These are phyloP conservation scores for Caerostris extrusa DNA, from an alignment of 1,140 invertebrate species.

Conservation along the genomic window DNA sequence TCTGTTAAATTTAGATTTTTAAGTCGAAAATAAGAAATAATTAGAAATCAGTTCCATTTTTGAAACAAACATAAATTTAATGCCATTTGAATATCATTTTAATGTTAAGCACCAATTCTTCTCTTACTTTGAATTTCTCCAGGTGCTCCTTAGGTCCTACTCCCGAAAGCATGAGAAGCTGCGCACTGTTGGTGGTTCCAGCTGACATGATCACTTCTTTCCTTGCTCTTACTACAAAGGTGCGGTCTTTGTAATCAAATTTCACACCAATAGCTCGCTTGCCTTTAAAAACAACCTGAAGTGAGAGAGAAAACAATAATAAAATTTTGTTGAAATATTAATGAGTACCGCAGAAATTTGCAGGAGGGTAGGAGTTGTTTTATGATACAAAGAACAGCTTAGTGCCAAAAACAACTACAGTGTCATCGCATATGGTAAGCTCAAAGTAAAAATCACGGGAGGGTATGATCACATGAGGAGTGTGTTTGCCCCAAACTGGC, in stretches of 20 bases:
- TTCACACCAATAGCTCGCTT: not conserved
- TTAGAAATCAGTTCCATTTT: not conserved
- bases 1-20: too few species aligned
- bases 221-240: not conserved
- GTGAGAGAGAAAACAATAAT: too few species aligned
- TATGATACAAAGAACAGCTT: too few species aligned
- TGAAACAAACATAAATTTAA: not conserved
- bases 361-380: too few species aligned
- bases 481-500: too few species aligned
- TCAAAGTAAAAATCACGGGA: too few species aligned
- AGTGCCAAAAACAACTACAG: too few species aligned
- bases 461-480: too few species aligned
- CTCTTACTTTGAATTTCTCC: not conserved
- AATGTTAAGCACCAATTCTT: not conserved
- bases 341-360: too few species aligned
- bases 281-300: not conserved
- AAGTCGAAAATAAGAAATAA: too few species aligned
- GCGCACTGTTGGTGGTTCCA: not conserved
- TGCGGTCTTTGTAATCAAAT: not conserved
- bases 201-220: not conserved
- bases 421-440: too few species aligned
- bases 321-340: too few species aligned
- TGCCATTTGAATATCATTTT: not conserved
- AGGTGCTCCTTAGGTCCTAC: not conserved
- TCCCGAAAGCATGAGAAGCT: slow-evolving; percentile 5